Evolutionary conservation across 1,140 invertebrate genomes (phyloP), one percentile per base, ranked within the genome.

Genomic region (Scaptodrosophila lebanonensis): DNA sequence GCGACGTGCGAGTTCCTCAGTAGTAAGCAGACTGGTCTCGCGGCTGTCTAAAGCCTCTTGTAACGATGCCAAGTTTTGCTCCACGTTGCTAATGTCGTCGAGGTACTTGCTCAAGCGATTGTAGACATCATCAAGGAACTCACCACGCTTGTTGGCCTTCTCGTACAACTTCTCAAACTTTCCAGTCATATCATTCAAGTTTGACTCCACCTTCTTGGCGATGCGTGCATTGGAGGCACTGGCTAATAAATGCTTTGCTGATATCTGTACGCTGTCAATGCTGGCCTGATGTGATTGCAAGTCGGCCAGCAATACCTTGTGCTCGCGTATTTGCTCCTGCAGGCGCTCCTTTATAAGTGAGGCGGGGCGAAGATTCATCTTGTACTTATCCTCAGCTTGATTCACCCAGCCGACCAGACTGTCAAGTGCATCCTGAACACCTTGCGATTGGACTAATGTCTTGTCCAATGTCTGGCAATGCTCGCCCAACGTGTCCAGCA

Each of bases 371-470:
- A 91, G 90, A 59, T 93, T 91, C 15, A 90, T 92, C 91, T 95
- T 96, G 83, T 94, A 92, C 70, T 93, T 92, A 61, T 90, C 92
- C 83, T 98, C 96, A 5, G 93, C 93, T 62, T 93, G 92, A 54
- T 93, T 93, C 22, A 98, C 88, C 96, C 96, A 98, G 36, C 89
- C 87, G 3, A 94, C 91, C 5, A 98, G 90, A 43, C 93, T 91
- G 72, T 98, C 95, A 0, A 98, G 89, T 5, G 95, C 95, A 86
- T 97, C 95, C 85, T 97, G 95, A 7, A 98, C 93, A n/a, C 95
- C 96, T 88, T 98, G 96, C 44, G 95, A 96, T 86, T 97, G 95
- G 3, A 97, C 92, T 22, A 98, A 88, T 0, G 96, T 95, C 0
- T 93, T 94, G 66, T 98, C 96, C 35, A 98, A 87, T 32, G 93